These are phyloP conservation scores for Philotrypesis tridentata DNA, from an alignment of 1,140 invertebrate species.

Conservation along the genomic window DNA sequence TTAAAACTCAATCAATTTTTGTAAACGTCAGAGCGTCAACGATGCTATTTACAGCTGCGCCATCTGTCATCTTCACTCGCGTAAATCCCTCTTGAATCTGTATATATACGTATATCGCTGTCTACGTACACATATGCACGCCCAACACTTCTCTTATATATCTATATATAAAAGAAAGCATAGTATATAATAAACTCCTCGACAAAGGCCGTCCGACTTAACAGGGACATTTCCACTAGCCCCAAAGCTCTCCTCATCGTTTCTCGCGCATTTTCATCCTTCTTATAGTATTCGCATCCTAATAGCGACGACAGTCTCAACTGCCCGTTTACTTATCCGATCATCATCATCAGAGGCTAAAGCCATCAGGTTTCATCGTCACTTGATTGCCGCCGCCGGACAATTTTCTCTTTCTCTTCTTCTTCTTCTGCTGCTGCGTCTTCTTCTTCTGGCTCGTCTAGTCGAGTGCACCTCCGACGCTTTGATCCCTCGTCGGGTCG, in stretches of 20 bases:
- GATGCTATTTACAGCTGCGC: too few species aligned
- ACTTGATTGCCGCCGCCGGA: neutral
- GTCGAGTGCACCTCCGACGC: neutral
- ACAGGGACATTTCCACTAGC: neutral
- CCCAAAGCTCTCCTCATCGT: neutral
- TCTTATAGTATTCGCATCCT: neutral
- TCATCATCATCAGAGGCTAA: neutral
- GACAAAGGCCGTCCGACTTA: neutral
- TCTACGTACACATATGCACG: too few species aligned
- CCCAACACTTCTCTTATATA: too few species aligned
- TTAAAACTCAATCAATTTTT: too few species aligned
- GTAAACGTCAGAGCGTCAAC: too few species aligned
- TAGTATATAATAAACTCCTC: neutral
- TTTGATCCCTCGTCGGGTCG: neutral
- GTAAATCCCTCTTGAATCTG: too few species aligned
- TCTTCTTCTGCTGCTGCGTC: neutral
- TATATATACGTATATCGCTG: too few species aligned
- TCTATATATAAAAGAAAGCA: too few species aligned
- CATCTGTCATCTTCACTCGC: too few species aligned
- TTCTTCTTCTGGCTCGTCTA: neutral
- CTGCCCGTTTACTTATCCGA: conserved; percentile 2
- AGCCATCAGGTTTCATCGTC: neutral
- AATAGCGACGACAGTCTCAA: neutral
- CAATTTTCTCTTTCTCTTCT: neutral
- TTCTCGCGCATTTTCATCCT: neutral